Percentiles rank a stretch among this genome's conserved stretches.
phyloP scores from a whole-genome alignment of 2,797 vertebrate species.

The Acanthopagrus latus region DNA sequence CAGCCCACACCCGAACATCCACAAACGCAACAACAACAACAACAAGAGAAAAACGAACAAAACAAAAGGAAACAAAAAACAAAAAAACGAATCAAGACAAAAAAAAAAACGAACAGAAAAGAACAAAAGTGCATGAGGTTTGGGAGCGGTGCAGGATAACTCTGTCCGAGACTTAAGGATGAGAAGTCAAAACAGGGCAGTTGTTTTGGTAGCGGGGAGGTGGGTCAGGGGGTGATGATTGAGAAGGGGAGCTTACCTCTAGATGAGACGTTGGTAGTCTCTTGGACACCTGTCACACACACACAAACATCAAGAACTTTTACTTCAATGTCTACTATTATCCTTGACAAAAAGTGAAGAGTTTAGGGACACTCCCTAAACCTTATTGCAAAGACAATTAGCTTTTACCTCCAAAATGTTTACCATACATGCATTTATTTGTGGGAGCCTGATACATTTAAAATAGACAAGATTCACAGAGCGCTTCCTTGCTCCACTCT shows the following conservation, averaged over 20 bases:
- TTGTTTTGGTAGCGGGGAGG: constrained; percentile 70
- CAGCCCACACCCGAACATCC: constrained; percentile 62
- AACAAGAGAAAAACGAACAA: constrained; percentile 54
- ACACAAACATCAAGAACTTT: constrained; percentile 17
- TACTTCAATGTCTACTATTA: constrained; percentile 12
- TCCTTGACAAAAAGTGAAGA: constrained; percentile 2
- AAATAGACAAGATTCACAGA: too few relatives aligned
- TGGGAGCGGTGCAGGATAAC: constrained; percentile 85
- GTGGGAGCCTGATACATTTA: too few relatives aligned
- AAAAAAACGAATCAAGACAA: constrained; percentile 81
- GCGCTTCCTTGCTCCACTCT: too few relatives aligned
- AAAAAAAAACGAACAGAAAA: constrained; percentile 81
- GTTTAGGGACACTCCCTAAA: background rate
- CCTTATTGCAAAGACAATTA: constrained; percentile 8
- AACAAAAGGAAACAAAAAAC: constrained; percentile 66
- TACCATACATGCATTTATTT: too few relatives aligned
- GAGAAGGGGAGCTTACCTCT: constrained; percentile 81
- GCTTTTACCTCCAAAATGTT: constrained; percentile 1
- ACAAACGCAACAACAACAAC: constrained; percentile 57
- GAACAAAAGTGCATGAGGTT: constrained; percentile 93
- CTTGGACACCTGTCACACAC: constrained; percentile 85
- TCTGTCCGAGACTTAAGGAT: constrained; percentile 87
- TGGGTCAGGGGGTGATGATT: constrained; percentile 17
- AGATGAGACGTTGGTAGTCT: constrained; percentile 87
- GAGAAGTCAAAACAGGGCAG: constrained; percentile 85